These are phyloP conservation scores for Pterobdella sp. DNA, from an alignment of 2,888 invertebrate species.

Conservation along the genomic window DNA sequence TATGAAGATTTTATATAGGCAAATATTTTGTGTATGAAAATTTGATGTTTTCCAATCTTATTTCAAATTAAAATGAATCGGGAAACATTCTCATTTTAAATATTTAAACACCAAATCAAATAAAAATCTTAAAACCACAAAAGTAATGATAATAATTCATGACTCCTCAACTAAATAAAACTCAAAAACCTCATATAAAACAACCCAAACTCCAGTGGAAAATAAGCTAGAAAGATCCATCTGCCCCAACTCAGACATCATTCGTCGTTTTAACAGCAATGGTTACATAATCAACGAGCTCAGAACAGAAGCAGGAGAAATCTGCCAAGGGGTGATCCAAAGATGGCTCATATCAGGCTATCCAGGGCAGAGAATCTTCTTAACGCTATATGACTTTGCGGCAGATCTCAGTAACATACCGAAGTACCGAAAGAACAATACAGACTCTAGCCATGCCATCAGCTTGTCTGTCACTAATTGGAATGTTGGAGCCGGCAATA, in stretches of 20 bases:
- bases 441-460: background rate
- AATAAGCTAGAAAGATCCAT: background rate
- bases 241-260: background rate
- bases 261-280: background rate
- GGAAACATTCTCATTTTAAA: too few relatives aligned
- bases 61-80: too few relatives aligned
- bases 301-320: background rate
- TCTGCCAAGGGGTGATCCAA: background rate
- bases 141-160: too few relatives aligned
- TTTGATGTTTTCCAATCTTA: too few relatives aligned
- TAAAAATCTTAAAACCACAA: too few relatives aligned
- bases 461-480: background rate
- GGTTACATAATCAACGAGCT: constrained; percentile 9
- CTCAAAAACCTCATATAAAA: background rate
- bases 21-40: too few relatives aligned
- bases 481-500: background rate
- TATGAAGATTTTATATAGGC: too few relatives aligned
- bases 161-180: too few relatives aligned
- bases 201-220: constrained; percentile 11
- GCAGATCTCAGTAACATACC: background rate
- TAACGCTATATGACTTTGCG: background rate
- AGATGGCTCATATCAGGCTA: background rate
- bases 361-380: background rate
- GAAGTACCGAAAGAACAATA: background rate
- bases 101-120: too few relatives aligned